These are phyloP conservation scores for Capra hircus DNA, from an alignment of 2,113 vertebrate genomes.

Conservation along the genomic window DNA sequence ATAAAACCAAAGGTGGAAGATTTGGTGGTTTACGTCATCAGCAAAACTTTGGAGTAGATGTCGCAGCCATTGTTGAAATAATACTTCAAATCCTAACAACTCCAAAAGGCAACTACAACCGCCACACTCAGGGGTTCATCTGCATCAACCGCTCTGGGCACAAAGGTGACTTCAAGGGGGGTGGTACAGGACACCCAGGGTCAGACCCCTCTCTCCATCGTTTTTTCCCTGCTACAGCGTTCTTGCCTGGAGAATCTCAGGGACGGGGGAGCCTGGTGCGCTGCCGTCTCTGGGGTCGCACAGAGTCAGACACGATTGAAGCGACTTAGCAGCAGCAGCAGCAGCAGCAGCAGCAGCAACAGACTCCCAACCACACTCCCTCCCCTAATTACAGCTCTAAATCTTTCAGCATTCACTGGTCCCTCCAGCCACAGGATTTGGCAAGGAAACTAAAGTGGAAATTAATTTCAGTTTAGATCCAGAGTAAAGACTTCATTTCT, in stretches of 20 bases:
- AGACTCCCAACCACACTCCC: neutral
- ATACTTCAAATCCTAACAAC: neutral
- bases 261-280: too few species aligned
- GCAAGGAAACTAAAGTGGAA: neutral
- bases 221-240: too few species aligned
- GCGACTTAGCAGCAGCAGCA: too few species aligned
- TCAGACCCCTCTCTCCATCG: accelerated
- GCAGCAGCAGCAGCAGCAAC: too few species aligned
- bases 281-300: too few species aligned
- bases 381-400: neutral
- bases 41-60: neutral
- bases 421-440: neutral
- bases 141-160: accelerated
- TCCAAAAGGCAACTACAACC: neutral
- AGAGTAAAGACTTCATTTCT: neutral
- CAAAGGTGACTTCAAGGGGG: accelerated
- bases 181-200: neutral
- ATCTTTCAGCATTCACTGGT: neutral
- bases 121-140: neutral
- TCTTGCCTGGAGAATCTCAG: too few species aligned
- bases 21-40: slow-evolving; percentile 15
- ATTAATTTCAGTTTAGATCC: neutral
- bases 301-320: too few species aligned
- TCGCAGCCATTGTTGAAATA: neutral
- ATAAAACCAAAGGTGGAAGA: slow-evolving; percentile 45